phyloP scores from a whole-genome alignment of 2,888 invertebrate genomes.

The Drosophila monieri region DNA sequence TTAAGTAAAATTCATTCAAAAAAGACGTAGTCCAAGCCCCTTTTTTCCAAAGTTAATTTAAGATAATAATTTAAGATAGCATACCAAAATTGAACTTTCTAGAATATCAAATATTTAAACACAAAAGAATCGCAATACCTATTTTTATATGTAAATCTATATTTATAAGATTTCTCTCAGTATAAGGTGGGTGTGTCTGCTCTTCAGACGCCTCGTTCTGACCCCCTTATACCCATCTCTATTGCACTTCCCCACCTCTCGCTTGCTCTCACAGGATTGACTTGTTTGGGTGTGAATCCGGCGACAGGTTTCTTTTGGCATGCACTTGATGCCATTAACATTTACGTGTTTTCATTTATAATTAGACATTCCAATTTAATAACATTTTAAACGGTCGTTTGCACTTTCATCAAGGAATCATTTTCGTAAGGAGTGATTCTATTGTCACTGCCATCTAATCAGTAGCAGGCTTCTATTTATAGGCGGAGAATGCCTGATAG shows the following conservation, averaged over 20 bases:
- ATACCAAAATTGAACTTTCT: no score
- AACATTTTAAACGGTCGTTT: constrained; percentile 35
- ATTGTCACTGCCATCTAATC: constrained; percentile 3
- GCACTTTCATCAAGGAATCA: constrained; percentile 24
- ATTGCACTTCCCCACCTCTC: constrained; percentile 8
- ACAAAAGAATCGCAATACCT: not conserved
- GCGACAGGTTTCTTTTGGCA: constrained; percentile 76
- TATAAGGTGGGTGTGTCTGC: constrained; percentile 66
- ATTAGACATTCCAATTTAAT: constrained; percentile 49
- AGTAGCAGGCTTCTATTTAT: constrained; percentile 29
- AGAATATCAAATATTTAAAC: no score
- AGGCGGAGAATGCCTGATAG: constrained; percentile 31
- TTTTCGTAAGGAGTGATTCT: constrained; percentile 1
- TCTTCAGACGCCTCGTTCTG: constrained; percentile 13
- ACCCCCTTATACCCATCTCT: constrained; percentile 6
- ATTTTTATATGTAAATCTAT: no score
- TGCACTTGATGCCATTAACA: constrained; percentile 55
- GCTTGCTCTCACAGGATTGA: constrained; percentile 20
- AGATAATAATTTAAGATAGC: no score
- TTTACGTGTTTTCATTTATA: constrained; percentile 49
- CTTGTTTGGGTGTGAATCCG: constrained; percentile 39
- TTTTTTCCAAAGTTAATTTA: no score
- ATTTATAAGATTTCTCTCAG: not conserved
- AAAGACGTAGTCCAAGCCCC: no score
- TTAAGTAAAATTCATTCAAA: no score